Evolutionary conservation across 2,113 vertebrate species (phyloP), one percentile per base, ranked within the genome.

Genomic region (Cinclus cinclus): DNA sequence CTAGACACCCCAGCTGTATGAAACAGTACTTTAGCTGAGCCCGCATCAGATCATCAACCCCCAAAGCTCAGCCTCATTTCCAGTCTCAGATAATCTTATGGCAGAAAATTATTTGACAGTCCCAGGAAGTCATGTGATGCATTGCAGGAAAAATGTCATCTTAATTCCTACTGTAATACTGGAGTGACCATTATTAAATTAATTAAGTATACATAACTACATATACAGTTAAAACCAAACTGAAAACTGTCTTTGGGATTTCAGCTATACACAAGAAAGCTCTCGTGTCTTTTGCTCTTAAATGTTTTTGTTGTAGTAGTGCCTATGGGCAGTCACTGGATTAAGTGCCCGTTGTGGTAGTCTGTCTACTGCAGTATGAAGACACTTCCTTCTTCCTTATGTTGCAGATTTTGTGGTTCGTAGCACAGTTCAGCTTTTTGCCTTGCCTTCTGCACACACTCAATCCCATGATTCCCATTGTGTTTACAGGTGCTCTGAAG

Each of bases 61-160:
- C 12, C 47, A 56, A 59, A 87, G 20, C 47, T 90, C 55, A 35
- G 19, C 33, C 62, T 90, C 69, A 68, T 93, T 96, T 94, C 76
- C 73, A 93, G 49, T 92, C 64, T 81, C 52, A 89, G 64, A 70
- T 90, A 70, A 81, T 86, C 56, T 78, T 87, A 28, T 59, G 42
- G 33, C 44, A 64, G 74, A 68, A 77, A 83, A 74, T 81, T 62
- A 90, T 90, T 90, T 60, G 69, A 75, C 64, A 60, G 55, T 74
- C 56, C 73, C 44, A 83, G 86, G 60, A 97, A 94, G 73, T 92
- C 86, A 90, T 0, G 0, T 89, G 94, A 78, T 89, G 7, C 22
- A 25, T 93, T 96, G 81, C 76, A 84, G 89, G 83, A 94, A 96
- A 78, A 92, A 67, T 41, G 52, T 87, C 73, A 39, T 91, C 28